Percentiles rank a stretch among this genome's conserved stretches.
These are phyloP conservation scores for Eurytoma californica DNA, from an alignment of 2,888 invertebrate species.

Conservation along the genomic window DNA sequence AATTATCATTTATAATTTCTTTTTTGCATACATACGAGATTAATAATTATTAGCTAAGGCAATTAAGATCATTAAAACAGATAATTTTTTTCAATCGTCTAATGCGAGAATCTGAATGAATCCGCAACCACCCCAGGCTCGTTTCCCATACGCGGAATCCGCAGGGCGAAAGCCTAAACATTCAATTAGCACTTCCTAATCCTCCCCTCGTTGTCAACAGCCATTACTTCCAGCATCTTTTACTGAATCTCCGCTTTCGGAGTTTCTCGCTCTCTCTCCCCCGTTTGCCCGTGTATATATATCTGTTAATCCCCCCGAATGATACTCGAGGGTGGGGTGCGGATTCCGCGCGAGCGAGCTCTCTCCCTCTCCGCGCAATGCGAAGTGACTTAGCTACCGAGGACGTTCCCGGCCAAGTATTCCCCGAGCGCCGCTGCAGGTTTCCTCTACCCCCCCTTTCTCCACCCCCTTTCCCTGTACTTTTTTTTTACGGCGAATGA, in stretches of 20 bases:
- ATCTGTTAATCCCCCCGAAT: conserved; percentile 73
- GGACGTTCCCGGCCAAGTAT: conserved; percentile 23
- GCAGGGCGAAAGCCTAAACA: conserved; percentile 66
- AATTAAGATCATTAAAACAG: no score
- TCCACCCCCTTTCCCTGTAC: not conserved
- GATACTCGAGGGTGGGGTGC: conserved; percentile 71
- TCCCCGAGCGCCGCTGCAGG: conserved; percentile 61
- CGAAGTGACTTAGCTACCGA: conserved; percentile 67
- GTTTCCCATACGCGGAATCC: conserved; percentile 19
- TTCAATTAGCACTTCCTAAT: conserved; percentile 75
- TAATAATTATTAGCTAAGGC: no score
- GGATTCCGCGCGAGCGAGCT: conserved; percentile 56
- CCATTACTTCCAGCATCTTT: conserved; percentile 75
- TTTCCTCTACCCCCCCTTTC: conserved; percentile 40
- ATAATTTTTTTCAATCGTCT: no score
- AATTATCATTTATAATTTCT: no score
- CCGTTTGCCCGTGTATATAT: conserved; percentile 56
- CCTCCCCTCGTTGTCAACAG: conserved; percentile 72
- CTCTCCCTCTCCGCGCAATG: conserved; percentile 62
- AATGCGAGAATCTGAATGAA: not conserved
- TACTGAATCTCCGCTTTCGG: conserved; percentile 58
- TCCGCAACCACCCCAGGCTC: not conserved
- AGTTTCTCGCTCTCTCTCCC: conserved; percentile 57
- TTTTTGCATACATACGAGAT: no score
- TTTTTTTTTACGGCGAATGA: not conserved